phyloP scores from a whole-genome alignment of 2,888 invertebrate species.

The Hyppa rectilinea region DNA sequence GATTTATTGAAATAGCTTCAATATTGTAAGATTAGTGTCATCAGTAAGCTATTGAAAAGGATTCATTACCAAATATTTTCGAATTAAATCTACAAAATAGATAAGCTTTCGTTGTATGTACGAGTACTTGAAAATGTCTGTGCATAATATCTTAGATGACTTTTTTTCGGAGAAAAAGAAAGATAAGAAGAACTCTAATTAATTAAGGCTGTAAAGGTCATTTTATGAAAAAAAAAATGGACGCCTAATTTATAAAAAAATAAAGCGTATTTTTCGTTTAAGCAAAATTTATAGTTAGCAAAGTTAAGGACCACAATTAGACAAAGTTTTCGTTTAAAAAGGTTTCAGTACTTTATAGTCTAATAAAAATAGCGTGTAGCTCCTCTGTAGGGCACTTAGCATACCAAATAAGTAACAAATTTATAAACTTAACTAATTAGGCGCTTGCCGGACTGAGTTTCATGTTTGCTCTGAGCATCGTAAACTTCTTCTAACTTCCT shows the following conservation, averaged over 20 bases:
- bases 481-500: constrained; percentile 82
- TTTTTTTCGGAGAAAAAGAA: too few species aligned
- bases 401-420: constrained; percentile 89
- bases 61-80: neutral
- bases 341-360: constrained; percentile 67
- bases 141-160: neutral
- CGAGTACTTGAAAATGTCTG: neutral
- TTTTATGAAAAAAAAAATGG: neutral
- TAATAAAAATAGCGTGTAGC: constrained; percentile 72
- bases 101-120: neutral
- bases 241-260: constrained; percentile 12
- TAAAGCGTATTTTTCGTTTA: constrained; percentile 21
- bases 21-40: neutral
- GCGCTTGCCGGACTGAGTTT: constrained; percentile 81
- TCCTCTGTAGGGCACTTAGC: constrained; percentile 81
- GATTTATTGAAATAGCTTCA: constrained; percentile 5
- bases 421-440: constrained; percentile 88
- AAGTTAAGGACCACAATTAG: constrained; percentile 45
- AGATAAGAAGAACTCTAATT: neutral
- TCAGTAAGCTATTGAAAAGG: neutral
- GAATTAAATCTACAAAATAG: constrained; percentile 1
- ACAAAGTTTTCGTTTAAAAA: constrained; percentile 49
- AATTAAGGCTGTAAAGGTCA: neutral
- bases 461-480: constrained; percentile 83
- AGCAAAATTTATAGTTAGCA: constrained; percentile 14